Base-by-base conservation (phyloP, 2,888 invertebrate genomes). In the Cybosia mesomella region DNA sequence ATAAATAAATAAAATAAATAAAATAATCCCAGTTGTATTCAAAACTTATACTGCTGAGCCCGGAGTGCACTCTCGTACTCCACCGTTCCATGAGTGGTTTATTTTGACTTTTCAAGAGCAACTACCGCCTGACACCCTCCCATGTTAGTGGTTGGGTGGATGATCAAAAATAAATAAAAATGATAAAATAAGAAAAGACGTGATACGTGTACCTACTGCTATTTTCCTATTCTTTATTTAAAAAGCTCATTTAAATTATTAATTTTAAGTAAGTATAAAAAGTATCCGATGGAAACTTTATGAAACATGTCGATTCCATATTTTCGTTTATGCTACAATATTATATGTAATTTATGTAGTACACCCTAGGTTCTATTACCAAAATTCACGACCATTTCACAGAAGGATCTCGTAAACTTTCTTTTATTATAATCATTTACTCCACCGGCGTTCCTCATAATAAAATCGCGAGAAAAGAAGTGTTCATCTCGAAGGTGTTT, bases 301-400 rank as follows among this genome's bases (percentile, higher is more conserved):
- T 63, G 34, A 13, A 62, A 53, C 53, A 88, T 84, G 79, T 86
- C 87, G 85, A 89, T 89, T 87, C 86, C 84, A 85, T 85, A 88
- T 88, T 88, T 90, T 88, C 91, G 89, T 92, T 92, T 92, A 91
- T 91, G 83, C 28, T 28, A 87, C 86, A 87, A 92, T 92, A 92
- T 92, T 93, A 93, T 92, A 93, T 91, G 90, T 89, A 91, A 92
- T 93, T 93, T 92, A 93, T 92, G 90, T 89, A 91, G 82, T 86
- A 88, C 87, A 85, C 86, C 86, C 88, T 86, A 89, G 89, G 83
- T 92, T 92, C 92, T 93, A 93, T 92, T 92, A 89, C 89, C 84
- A 69, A 77, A 83, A 87, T 86, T 85, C 83, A 83, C 83, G 82
- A 81, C 77, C 81, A 86, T 85, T 85, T 77, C 82, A 86, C 79